These are phyloP conservation scores for Cephalopholis sonnerati DNA, from an alignment of 2,113 vertebrate genomes.

Conservation along the genomic window DNA sequence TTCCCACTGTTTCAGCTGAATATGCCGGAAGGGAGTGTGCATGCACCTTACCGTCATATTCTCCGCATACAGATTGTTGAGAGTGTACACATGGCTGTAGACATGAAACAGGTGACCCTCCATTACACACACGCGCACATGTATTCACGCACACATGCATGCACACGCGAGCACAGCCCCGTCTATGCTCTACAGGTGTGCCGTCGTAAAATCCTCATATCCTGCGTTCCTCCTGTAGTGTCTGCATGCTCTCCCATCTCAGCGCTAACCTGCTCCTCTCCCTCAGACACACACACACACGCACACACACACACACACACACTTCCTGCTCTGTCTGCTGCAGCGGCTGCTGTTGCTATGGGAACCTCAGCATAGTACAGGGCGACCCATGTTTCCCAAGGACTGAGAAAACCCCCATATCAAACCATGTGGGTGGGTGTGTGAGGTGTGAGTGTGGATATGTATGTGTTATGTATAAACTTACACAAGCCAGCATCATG, in stretches of 20 bases:
- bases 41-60: slow-evolving; percentile 78
- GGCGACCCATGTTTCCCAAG: slow-evolving; percentile 79
- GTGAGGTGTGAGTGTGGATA: background rate
- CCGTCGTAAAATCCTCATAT: slow-evolving; percentile 48
- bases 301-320: slow-evolving; percentile 39
- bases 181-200: slow-evolving; percentile 70
- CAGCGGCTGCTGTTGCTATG: slow-evolving; percentile 86
- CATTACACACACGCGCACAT: slow-evolving; percentile 57
- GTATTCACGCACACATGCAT: slow-evolving; percentile 43
- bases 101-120: slow-evolving; percentile 79
- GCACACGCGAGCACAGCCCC: slow-evolving; percentile 37
- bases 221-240: slow-evolving; percentile 57
- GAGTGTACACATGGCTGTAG: slow-evolving; percentile 79
- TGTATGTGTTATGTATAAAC: background rate
- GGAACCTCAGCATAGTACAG: slow-evolving; percentile 85
- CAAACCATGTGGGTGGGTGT: slow-evolving; percentile 48
- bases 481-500: background rate
- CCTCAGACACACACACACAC: slow-evolving; percentile 61
- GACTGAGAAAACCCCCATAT: slow-evolving; percentile 71
- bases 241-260: slow-evolving; percentile 76
- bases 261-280: slow-evolving; percentile 75
- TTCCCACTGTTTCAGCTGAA: slow-evolving; percentile 13
- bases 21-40: slow-evolving; percentile 32
- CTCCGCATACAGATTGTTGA: slow-evolving; percentile 78
- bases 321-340: slow-evolving; percentile 83